These are phyloP conservation scores for Leucoraja erinaceus DNA, from an alignment of 2,113 vertebrate species.

Conservation along the genomic window DNA sequence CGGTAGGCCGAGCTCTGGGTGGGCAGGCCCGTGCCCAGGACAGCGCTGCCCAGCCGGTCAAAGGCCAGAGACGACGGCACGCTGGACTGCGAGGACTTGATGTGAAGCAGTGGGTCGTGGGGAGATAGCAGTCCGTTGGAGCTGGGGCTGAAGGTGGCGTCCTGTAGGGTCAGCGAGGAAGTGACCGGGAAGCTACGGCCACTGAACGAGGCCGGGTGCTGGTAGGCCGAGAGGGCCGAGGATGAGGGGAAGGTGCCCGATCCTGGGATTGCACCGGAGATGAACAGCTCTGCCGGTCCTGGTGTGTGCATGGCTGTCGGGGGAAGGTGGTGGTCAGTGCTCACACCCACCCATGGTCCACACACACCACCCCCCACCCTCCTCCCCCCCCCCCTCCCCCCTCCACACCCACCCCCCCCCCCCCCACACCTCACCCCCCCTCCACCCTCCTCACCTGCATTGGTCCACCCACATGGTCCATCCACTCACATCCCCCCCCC, in stretches of 20 bases:
- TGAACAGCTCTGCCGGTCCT: constrained; percentile 86
- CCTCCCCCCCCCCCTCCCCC: too few species aligned
- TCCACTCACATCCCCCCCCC: too few species aligned
- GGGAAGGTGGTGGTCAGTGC: constrained; percentile 35
- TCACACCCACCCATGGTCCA: not conserved
- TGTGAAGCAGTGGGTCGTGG: constrained; percentile 74
- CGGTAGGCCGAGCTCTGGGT: constrained; percentile 57
- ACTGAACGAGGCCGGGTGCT: constrained; percentile 86
- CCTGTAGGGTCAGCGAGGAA: constrained; percentile 76
- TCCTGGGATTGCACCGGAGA: constrained; percentile 82
- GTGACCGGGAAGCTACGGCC: constrained; percentile 83
- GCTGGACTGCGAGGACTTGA: constrained; percentile 63
- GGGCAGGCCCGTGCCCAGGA: constrained; percentile 55
- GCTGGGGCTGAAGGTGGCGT: constrained; percentile 85
- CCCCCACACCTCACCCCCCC: too few species aligned
- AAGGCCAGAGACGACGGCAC: constrained; percentile 60
- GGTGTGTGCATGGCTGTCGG: constrained; percentile 86
- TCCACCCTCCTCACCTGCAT: too few species aligned
- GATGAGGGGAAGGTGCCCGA: constrained; percentile 88
- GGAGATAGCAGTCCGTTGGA: constrained; percentile 80
- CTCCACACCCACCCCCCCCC: too few species aligned
- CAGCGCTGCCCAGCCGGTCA: constrained; percentile 63
- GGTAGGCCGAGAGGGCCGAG: constrained; percentile 88
- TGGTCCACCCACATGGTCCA: too few species aligned
- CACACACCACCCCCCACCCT: too few species aligned